Conservation (phyloP, 2,797 vertebrate genomes). For the Anas capensis region DNA sequence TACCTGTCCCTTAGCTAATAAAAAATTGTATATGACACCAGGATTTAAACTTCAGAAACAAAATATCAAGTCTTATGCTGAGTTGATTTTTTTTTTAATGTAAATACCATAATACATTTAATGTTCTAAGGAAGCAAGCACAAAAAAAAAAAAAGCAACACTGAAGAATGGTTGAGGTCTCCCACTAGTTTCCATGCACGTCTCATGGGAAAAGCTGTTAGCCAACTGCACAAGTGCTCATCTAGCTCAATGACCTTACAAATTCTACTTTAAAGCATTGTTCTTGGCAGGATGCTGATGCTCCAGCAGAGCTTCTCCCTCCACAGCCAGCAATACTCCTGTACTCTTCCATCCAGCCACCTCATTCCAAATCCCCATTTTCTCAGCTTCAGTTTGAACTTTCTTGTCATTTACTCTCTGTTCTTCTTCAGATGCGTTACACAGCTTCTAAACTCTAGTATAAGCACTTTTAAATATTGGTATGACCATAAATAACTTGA, state of each 20-base stretch:
- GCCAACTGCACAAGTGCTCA: not conserved
- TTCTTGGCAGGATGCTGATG: not conserved
- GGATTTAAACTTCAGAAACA: not conserved
- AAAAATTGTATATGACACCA: not conserved
- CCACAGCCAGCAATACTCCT: not conserved
- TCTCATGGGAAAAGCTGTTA: not conserved
- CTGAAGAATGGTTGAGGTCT: not conserved
- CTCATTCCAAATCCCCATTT: not conserved
- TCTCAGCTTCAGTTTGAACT: not conserved
- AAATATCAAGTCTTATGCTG: not conserved
- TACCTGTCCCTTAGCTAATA: not conserved
- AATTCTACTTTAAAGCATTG: not conserved
- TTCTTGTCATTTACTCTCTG: not conserved
- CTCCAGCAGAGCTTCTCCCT: not conserved
- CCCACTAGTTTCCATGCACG: not conserved
- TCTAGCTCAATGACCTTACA: not conserved
- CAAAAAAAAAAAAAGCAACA: not conserved
- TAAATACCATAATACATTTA: not conserved
- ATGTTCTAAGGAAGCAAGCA: not conserved
- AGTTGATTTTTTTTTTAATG: not conserved
- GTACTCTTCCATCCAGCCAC: not conserved
- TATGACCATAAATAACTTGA: not conserved
- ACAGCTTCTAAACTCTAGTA: not conserved
- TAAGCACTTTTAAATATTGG: not conserved
- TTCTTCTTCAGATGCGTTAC: not conserved